A percentile compares a stretch with the other conserved stretches of the same genome.
These are phyloP conservation scores for Anseranas semipalmata DNA, from an alignment of 2,113 vertebrate genomes.

Conservation along the genomic window DNA sequence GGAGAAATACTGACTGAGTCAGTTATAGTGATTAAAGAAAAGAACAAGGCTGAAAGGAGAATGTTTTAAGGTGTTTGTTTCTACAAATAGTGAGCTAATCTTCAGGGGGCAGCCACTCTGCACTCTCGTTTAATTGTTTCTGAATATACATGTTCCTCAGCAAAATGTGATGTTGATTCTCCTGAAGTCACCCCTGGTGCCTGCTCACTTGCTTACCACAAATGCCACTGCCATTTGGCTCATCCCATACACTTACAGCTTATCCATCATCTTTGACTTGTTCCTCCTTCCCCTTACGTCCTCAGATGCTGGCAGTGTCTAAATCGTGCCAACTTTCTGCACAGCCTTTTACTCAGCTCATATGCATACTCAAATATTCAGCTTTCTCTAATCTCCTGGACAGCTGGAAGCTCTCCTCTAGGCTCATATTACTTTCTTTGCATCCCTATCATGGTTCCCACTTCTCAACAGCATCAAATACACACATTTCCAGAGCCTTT, in stretches of 20 bases:
- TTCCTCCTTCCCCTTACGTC: background rate
- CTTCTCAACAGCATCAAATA: background rate
- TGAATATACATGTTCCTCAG: background rate
- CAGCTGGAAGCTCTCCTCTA: background rate
- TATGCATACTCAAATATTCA: background rate
- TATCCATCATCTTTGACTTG: background rate
- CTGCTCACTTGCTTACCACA: background rate
- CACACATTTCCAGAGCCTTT: background rate
- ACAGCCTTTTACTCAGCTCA: background rate
- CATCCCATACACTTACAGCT: background rate
- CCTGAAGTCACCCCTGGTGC: background rate
- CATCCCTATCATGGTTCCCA: background rate
- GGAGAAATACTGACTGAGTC: background rate
- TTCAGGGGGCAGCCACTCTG: background rate
- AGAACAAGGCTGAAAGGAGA: background rate
- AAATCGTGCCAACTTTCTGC: background rate
- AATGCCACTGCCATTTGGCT: background rate
- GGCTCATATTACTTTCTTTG: background rate
- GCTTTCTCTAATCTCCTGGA: background rate
- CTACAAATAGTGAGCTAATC: background rate
- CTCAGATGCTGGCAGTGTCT: background rate
- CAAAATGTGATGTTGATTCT: background rate
- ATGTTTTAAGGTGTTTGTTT: background rate
- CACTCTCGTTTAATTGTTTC: background rate
- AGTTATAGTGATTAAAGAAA: background rate